Evolutionary conservation across 2,113 vertebrate genomes (phyloP).

Genomic region (Centrocercus urophasianus): DNA sequence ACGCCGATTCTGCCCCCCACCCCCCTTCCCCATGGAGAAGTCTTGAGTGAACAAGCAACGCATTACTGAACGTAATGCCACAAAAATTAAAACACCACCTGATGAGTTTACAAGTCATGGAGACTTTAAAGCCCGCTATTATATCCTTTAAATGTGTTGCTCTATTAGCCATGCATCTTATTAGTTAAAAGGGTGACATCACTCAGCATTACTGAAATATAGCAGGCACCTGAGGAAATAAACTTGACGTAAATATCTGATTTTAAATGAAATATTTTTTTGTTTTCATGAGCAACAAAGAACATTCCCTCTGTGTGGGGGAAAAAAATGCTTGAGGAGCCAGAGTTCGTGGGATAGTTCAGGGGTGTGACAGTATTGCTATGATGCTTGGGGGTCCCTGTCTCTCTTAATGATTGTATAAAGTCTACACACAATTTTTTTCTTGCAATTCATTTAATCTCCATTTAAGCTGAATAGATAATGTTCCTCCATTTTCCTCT

Average conservation of each 20-base stretch:
- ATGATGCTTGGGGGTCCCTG: neutral
- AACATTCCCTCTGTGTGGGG: slow-evolving; percentile 9
- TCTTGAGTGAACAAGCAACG: neutral
- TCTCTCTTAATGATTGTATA: slow-evolving; percentile 26
- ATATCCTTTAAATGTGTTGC: slow-evolving; percentile 64
- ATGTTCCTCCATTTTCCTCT: neutral
- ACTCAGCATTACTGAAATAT: slow-evolving; percentile 74
- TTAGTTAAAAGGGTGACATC: slow-evolving; percentile 70
- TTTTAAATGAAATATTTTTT: slow-evolving; percentile 69
- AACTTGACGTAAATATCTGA: neutral
- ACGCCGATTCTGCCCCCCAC: neutral
- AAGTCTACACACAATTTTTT: neutral
- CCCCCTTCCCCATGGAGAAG: neutral
- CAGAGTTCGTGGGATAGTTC: slow-evolving; percentile 14
- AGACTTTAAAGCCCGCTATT: slow-evolving; percentile 43
- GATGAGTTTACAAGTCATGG: slow-evolving; percentile 27
- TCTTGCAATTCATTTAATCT: neutral
- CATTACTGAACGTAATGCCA: neutral
- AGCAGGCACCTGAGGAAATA: slow-evolving; percentile 31
- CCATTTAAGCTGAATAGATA: neutral
- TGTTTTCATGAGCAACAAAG: slow-evolving; percentile 70
- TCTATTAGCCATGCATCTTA: slow-evolving; percentile 63
- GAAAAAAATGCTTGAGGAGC: slow-evolving; percentile 38
- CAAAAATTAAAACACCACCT: slow-evolving; percentile 8
- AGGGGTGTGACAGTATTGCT: slow-evolving; percentile 33